Base-by-base conservation (phyloP, 1,140 invertebrate genomes). In the Aphelinus atriplicis region DNA sequence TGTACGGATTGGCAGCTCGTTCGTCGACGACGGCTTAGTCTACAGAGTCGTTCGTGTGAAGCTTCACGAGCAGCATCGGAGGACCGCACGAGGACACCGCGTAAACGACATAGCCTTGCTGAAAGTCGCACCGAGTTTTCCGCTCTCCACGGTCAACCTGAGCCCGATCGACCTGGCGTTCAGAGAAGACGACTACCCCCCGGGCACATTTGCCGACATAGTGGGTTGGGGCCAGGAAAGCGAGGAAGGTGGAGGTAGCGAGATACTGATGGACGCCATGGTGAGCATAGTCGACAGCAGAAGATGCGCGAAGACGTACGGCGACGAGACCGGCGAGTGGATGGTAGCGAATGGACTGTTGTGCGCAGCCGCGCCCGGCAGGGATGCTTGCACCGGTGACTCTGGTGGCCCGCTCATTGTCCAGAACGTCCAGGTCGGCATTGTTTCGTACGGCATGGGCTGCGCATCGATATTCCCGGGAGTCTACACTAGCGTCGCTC, bases 321-420 rank as follows among this genome's bases (percentile, higher is more conserved):
- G 7, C 5, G 9, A 2, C 3, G 80, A 77, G 57, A 83, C 80
- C 2, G 80, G 82, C 2, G 88, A 95, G 42, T 91, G 91, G 1
- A 82, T 89, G 9, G 90, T 90, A 7, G 93, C 94, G 90, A 83
- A 94, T 50, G 95, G 94, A 83, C 93, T 93, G 53, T 93, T 92
- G 3, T 89, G 89, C 72, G 4, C 84, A 83, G 3, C 60, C 26
- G 87, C 90, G 61, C 92, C 91, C 5, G 92, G 92, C 50, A 91
- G 90, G 79, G 92, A 93, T 81, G 90, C 92, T 3, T 93, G 92
- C 26, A 81, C 88, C 84, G 88, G 88, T 76, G 88, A 89, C 67
- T 89, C 88, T 2, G 88, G 88, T 64, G 88, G 88, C 48, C 88
- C 88, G 62, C 85, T 88, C 1, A 87, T 87, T 4, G 78, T 87